Evolutionary conservation across 2,888 invertebrate species (phyloP), one percentile per base, ranked within the genome.

Genomic region (Athalia cordata): DNA sequence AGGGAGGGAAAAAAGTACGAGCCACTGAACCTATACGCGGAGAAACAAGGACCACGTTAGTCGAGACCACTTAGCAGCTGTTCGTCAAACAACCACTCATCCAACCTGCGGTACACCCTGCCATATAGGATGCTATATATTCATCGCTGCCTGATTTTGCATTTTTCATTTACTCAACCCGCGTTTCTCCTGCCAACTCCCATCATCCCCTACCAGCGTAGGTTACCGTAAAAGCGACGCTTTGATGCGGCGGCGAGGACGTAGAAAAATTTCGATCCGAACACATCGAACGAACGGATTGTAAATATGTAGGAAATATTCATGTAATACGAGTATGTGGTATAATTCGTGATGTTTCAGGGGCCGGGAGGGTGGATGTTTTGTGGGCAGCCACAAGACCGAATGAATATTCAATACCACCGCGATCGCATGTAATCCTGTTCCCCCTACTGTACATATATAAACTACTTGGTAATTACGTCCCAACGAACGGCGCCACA

Each of bases 51-150:
- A 29, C 55, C 59, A 78, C 79, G 80, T 77, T 68, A 74, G 84
- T 82, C 79, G 81, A 79, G 82, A 81, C 82, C 84, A 85, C 85
- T 87, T 85, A 85, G 29, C 29, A 29, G 85, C 83, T 81, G 82
- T 83, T 86, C 82, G 81, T 81, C 84, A 86, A 87, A 86, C 85
- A 84, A 80, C 13, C 62, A 15, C 4, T 29, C 70, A 15, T 29
- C 55, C 70, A 45, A 29, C 29, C 67, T 49, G 50, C 13, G 67
- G 67, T 13, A 49, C 50, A 49, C 50, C 50, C 50, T 15, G 7
- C 49, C 50, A 52, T 3, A 43, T 55, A 29, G 29, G 29, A 29
- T 29, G 29, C 29, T 29, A 29, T 29, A 29, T 29, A 29, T 29
- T 29, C 29, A 52, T 55, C 13, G 67, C 75, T 75, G 80, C 78